Conservation (phyloP, 2,113 vertebrate species). For the Leuciscus idus region DNA sequence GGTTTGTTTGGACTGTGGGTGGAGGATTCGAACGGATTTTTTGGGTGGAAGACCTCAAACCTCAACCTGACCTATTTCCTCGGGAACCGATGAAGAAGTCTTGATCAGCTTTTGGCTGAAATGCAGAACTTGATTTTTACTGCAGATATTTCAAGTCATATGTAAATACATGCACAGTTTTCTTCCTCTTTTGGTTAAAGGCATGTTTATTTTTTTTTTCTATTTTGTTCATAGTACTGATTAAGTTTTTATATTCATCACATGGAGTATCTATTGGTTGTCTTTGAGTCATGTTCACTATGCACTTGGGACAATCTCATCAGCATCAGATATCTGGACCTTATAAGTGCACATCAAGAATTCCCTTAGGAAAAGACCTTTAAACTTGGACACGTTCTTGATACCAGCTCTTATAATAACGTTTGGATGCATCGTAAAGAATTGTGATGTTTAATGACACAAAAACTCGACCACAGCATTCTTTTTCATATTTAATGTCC, state of each 20-base stretch:
- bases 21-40: slow-evolving; percentile 32
- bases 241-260: slow-evolving; percentile 33
- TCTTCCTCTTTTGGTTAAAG: slow-evolving; percentile 44
- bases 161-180: slow-evolving; percentile 26
- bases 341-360: slow-evolving; percentile 5
- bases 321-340: background rate
- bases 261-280: background rate
- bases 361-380: background rate
- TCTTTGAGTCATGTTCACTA: slow-evolving; percentile 4
- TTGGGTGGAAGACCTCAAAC: slow-evolving; percentile 33
- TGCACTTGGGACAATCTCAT: background rate
- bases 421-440: background rate
- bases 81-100: slow-evolving; percentile 74
- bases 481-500: slow-evolving; percentile 14
- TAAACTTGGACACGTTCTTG: background rate
- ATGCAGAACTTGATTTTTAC: slow-evolving; percentile 50
- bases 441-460: background rate
- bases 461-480: background rate
- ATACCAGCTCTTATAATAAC: background rate
- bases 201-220: slow-evolving; percentile 51
- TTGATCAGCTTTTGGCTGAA: slow-evolving; percentile 60
- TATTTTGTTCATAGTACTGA: background rate
- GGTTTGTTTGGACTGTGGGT: slow-evolving; percentile 47
- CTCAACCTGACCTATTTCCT: slow-evolving; percentile 45
- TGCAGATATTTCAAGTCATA: slow-evolving; percentile 35